A percentile compares a stretch with the other conserved stretches of the same genome.
Conservation (phyloP, 2,797 vertebrate genomes). For the Eulemur albifrons region DNA sequence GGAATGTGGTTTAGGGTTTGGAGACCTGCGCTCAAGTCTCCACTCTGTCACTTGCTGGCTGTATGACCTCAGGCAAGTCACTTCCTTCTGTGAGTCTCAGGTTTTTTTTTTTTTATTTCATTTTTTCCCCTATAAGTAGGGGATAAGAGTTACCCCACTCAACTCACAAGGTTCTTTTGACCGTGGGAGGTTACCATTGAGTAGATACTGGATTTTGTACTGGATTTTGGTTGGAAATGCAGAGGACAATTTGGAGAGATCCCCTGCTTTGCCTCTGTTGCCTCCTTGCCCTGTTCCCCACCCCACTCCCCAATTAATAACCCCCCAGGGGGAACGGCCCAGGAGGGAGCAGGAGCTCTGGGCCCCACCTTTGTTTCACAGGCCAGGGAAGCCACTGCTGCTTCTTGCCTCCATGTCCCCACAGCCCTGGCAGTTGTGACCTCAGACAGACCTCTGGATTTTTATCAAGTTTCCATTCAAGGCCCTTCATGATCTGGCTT, state of each 20-base stretch:
- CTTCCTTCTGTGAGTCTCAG: neutral
- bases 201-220: neutral
- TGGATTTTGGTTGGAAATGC: neutral
- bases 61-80: neutral
- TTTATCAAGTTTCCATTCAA: neutral
- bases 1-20: neutral
- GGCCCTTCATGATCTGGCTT: neutral
- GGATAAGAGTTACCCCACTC: neutral
- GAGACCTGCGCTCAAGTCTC: neutral
- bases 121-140: neutral
- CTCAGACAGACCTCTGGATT: neutral
- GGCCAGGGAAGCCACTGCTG: neutral
- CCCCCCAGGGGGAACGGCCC: neutral
- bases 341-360: neutral
- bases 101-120: neutral
- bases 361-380: neutral
- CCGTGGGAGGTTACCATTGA: neutral
- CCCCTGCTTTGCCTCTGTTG: constrained; percentile 89
- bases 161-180: neutral
- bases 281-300: constrained; percentile 29
- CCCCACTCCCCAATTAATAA: neutral
- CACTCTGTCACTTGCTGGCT: neutral
- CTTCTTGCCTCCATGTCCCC: neutral
- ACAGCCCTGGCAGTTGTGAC: neutral
- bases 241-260: constrained; percentile 68